phyloP scores from a whole-genome alignment of 2,888 invertebrate genomes.

The Leucoptera coffeella region DNA sequence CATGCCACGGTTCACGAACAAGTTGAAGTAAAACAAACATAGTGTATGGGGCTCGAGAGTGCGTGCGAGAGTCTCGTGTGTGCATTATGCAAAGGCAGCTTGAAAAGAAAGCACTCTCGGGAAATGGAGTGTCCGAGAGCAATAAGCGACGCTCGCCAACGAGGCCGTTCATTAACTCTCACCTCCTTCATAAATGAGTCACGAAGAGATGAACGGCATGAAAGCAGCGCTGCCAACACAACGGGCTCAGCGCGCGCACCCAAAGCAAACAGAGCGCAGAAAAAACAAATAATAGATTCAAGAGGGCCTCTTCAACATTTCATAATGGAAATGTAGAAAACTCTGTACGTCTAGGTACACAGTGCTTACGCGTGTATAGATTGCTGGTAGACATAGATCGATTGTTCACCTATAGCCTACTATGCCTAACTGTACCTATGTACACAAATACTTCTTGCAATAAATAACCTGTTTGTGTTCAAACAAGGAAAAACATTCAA shows the following conservation, averaged over 20 bases:
- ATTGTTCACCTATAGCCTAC: too few relatives aligned
- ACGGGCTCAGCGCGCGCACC: conserved; percentile 10
- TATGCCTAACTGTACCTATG: too few relatives aligned
- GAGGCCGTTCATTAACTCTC: conserved; percentile 39
- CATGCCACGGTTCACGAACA: conserved; percentile 22
- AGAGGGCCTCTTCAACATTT: neutral
- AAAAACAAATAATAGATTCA: conserved; percentile 11
- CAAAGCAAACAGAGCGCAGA: conserved; percentile 17
- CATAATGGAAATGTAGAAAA: neutral
- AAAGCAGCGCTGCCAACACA: conserved; percentile 14
- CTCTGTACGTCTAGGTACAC: too few relatives aligned
- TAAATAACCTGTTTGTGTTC: too few relatives aligned
- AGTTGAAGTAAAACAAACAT: conserved; percentile 43
- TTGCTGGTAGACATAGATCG: too few relatives aligned
- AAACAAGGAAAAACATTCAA: too few relatives aligned
- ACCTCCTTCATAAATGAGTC: conserved; percentile 29
- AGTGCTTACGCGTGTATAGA: too few relatives aligned
- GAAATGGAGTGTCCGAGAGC: conserved; percentile 39
- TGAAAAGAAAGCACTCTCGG: conserved; percentile 45
- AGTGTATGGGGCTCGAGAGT: conserved; percentile 30
- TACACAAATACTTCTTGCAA: too few relatives aligned
- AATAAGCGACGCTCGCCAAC: conserved; percentile 36
- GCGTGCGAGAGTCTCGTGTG: conserved; percentile 30
- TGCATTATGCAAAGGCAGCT: conserved; percentile 45
- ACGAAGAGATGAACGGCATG: conserved; percentile 15